Evolutionary conservation across 2,797 vertebrate species (phyloP), one percentile per base, ranked within the genome.

Genomic region (Sorex maritimensis): DNA sequence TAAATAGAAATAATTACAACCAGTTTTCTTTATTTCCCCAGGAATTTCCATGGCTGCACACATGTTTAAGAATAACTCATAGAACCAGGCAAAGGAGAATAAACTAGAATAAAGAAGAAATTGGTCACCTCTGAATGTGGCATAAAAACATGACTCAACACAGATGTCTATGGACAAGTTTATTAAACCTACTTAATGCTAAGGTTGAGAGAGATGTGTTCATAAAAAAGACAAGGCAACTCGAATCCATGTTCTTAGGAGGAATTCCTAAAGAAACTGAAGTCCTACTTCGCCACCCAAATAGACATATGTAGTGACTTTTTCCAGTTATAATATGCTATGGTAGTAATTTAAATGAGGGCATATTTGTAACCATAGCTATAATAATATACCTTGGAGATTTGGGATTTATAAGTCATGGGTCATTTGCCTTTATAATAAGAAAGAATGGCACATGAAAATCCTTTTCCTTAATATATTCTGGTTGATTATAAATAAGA

Each of bases 61-160:
- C 46, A 58, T 68, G 49, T 80, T 92, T 90, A 93, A 91, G 94
- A 94, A 90, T 94, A 95, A 85, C 58, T 74, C 88, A n/a, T 1
- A 90, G 46, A 73, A 82, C 74, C n/a, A 19, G 63, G 52, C 78
- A 73, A 77, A 78, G 5, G n/a, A 13, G 13, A 14, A 58, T 21
- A 14, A 58, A 58, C 5, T 3, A 58, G 12, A 14, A 58, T 58
- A 58, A 58, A 58, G 19, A 14, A 58, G 13, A 58, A 58, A 58
- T 58, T 14, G 2, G 2, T 58, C 34, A 34, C 34, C 34, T 34
- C 34, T 21, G 3, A 5, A 21, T 17, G 65, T 55, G 79, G n/a
- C 24, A 46, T 26, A 95, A 81, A 83, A 83, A 86, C 81, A 86
- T 15, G 15, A 13, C 46, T n/a, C 5, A 44, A 44, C n/a, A 65